Evolutionary conservation across 2,888 invertebrate species (phyloP), one percentile per base, ranked within the genome.

Genomic region (Dione juno): DNA sequence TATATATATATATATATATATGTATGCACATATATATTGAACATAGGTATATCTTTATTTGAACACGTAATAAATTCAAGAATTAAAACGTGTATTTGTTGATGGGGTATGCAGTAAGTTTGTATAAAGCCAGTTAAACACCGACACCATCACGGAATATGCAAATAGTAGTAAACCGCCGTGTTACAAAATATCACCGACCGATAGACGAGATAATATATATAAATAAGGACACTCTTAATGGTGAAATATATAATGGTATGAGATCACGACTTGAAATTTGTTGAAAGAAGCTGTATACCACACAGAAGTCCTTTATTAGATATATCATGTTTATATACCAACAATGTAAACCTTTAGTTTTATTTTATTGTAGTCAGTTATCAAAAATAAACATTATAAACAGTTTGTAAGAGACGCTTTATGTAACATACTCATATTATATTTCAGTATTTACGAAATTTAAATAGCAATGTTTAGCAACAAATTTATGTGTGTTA

Each of bases 171-270:
- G 81, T 86, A 86, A 84, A 86, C 85, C 84, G 84, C 83, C 82
- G 79, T 78, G 80, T 92, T 91, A 82, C 89, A 87, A 90, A 87
- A 92, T 84, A 80, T 82, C 78, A 79, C 81, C 82, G 81, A 79
- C 84, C 87, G 86, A 88, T 89, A 86, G 83, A 85, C 87, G 84
- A 86, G 85, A 89, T 90, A 88, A 88, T 88, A 87, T 85, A 86
- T 85, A 87, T 88, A 89, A 91, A 91, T 90, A 90, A 89, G 89
- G 88, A 88, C 89, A 86, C 88, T 87, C 86, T 88, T 89, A 89
- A 86, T 87, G 85, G 84, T 82, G 84, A 88, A 89, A 87, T 88
- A 89, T 87, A 85, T 88, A 88, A 88, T 88, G 88, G 80, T 84
- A 80, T 80, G 83, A 88, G 88, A 89, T 89, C 88, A 90, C 90